These are phyloP conservation scores for Cancer borealis DNA, from an alignment of 2,888 invertebrate genomes.

Conservation along the genomic window DNA sequence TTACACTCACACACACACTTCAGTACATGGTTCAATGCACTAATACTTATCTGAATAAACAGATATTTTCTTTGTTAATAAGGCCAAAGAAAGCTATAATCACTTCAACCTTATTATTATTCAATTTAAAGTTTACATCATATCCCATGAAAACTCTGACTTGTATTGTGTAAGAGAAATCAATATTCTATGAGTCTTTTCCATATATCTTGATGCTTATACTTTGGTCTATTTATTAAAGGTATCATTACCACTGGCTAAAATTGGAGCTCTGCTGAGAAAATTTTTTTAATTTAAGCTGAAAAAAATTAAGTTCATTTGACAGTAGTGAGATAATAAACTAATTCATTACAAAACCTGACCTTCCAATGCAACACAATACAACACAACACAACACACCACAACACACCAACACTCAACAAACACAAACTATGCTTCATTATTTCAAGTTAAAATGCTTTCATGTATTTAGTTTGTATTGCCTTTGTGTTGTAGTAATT, in stretches of 20 bases:
- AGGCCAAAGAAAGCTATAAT: not conserved
- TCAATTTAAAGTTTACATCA: not conserved
- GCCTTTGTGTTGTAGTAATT: constrained; percentile 13
- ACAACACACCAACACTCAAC: not conserved
- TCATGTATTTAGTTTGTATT: not conserved
- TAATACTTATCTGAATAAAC: not conserved
- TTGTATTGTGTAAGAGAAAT: not conserved
- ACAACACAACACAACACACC: not conserved
- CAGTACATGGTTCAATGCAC: not conserved
- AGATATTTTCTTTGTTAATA: not conserved
- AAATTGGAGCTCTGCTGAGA: not conserved
- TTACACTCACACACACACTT: constrained; percentile 46
- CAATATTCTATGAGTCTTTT: not conserved
- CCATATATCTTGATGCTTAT: not conserved
- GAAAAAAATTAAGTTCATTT: not conserved
- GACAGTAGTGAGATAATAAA: not conserved
- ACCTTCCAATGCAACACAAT: not conserved
- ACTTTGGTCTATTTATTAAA: not conserved
- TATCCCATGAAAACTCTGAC: not conserved
- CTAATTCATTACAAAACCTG: no score
- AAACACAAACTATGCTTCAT: not conserved
- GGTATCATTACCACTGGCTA: not conserved
- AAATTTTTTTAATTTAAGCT: not conserved
- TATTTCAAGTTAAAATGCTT: not conserved
- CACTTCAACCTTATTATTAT: not conserved